A percentile compares a stretch with the other conserved stretches of the same genome.
These are phyloP conservation scores for Euproctis similis DNA, from an alignment of 2,888 invertebrate species.

Conservation along the genomic window DNA sequence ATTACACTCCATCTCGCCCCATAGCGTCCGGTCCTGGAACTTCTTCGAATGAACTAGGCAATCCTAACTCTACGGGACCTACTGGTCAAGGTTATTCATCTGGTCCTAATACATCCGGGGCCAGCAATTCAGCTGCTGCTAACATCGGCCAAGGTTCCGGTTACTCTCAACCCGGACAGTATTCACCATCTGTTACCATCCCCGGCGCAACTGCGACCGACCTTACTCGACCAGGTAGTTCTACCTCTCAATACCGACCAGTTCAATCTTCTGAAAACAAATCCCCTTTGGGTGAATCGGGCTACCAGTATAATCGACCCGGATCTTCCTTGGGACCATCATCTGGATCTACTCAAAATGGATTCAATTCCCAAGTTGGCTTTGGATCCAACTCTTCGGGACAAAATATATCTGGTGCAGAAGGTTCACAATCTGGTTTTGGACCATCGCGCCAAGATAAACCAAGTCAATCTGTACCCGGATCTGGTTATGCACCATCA, in stretches of 20 bases:
- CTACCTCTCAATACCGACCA: conserved; percentile 1
- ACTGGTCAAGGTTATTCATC: conserved; percentile 15
- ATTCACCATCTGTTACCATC: conserved; percentile 5
- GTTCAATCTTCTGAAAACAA: conserved; percentile 10
- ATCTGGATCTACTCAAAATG: neutral
- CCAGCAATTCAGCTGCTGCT: neutral
- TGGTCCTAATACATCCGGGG: conserved; percentile 6
- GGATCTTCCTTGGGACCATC: conserved; percentile 3
- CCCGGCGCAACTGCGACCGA: conserved; percentile 1
- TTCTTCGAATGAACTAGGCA: conserved; percentile 8
- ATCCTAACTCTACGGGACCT: conserved; percentile 10
- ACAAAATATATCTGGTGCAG: conserved; percentile 5
- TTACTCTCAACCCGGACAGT: conserved; percentile 10
- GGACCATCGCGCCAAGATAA: conserved; percentile 9
- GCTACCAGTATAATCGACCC: conserved; percentile 37
- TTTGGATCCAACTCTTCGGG: neutral
- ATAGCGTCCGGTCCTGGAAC: conserved; percentile 14
- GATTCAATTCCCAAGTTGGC: neutral
- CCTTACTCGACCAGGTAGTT: conserved; percentile 1
- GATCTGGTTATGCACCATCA: conserved; percentile 8
- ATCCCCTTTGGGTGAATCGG: conserved; percentile 21
- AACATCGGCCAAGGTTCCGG: conserved; percentile 7
- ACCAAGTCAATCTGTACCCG: conserved; percentile 10
- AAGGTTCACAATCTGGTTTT: conserved; percentile 8
- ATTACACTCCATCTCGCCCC: conserved; percentile 5